phyloP scores from a whole-genome alignment of 2,888 invertebrate genomes.

The Emmelina monodactyla region DNA sequence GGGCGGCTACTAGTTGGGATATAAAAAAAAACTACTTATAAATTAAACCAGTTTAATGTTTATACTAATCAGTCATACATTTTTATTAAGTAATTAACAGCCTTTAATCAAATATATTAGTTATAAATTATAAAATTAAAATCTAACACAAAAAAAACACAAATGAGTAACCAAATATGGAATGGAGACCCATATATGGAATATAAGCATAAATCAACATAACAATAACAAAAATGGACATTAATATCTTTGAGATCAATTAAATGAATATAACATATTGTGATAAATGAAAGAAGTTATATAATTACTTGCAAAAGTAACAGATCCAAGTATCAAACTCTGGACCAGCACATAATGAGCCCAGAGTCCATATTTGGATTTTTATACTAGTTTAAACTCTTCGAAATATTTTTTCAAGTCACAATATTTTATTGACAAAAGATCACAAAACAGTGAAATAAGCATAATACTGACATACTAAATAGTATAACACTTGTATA shows the following conservation, averaged over 20 bases:
- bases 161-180: conserved; percentile 15
- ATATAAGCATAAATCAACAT: conserved; percentile 12
- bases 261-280: too few relatives aligned
- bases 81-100: background rate
- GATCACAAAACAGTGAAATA: too few relatives aligned
- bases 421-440: too few relatives aligned
- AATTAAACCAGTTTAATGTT: background rate
- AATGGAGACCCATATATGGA: conserved; percentile 14
- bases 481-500: too few relatives aligned
- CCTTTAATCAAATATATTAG: background rate
- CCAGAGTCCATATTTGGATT: background rate
- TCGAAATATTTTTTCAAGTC: too few relatives aligned
- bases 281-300: conserved; percentile 10
- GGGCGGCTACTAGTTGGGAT: too few relatives aligned
- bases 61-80: background rate
- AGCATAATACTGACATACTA: too few relatives aligned
- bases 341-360: conserved; percentile 6
- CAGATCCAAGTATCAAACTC: conserved; percentile 5
- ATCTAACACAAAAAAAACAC: conserved; percentile 12
- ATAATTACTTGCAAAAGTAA: conserved; percentile 13
- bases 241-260: conserved; percentile 13
- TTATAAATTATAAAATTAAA: background rate
- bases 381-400: too few relatives aligned
- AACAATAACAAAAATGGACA: conserved; percentile 10
- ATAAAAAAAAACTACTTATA: background rate